Conservation (phyloP, 2,888 invertebrate genomes). For the Colostygia pectinataria region DNA sequence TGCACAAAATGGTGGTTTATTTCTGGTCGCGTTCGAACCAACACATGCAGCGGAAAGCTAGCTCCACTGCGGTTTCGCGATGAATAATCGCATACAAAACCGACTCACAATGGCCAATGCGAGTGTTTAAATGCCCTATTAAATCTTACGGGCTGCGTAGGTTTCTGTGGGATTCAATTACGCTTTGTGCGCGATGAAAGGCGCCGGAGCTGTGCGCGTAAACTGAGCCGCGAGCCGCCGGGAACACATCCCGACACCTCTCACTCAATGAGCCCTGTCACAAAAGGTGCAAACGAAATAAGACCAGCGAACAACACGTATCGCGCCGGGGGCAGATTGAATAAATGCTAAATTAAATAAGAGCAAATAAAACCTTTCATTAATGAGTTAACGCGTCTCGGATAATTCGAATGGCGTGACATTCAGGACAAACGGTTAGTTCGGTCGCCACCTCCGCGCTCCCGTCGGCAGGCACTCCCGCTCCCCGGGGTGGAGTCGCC, state of each 20-base stretch:
- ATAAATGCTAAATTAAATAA: conserved; percentile 83
- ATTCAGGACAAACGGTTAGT: conserved; percentile 61
- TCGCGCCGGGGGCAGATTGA: conserved; percentile 77
- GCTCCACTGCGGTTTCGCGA: conserved; percentile 68
- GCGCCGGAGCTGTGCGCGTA: conserved; percentile 76
- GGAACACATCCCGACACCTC: conserved; percentile 82
- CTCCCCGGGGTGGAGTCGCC: conserved; percentile 47
- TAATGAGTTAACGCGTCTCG: conserved; percentile 74
- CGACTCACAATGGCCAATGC: conserved; percentile 80
- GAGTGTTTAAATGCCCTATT: conserved; percentile 83
- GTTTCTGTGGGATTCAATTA: conserved; percentile 83
- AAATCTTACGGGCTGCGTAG: conserved; percentile 80
- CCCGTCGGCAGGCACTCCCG: conserved; percentile 8
- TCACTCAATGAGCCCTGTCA: conserved; percentile 79
- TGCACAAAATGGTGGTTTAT: conserved; percentile 53
- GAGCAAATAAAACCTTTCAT: conserved; percentile 78
- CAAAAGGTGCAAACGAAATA: conserved; percentile 79
- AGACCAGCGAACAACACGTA: conserved; percentile 67
- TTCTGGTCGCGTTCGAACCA: conserved; percentile 60
- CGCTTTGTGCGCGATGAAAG: conserved; percentile 81
- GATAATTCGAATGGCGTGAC: conserved; percentile 70
- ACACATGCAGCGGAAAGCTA: conserved; percentile 67
- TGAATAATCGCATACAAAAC: conserved; percentile 80
- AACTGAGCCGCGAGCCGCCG: conserved; percentile 71
- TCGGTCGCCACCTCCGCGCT: conserved; percentile 38